These are phyloP conservation scores for Nebria ingens DNA, from an alignment of 1,140 invertebrate species.

Conservation along the genomic window DNA sequence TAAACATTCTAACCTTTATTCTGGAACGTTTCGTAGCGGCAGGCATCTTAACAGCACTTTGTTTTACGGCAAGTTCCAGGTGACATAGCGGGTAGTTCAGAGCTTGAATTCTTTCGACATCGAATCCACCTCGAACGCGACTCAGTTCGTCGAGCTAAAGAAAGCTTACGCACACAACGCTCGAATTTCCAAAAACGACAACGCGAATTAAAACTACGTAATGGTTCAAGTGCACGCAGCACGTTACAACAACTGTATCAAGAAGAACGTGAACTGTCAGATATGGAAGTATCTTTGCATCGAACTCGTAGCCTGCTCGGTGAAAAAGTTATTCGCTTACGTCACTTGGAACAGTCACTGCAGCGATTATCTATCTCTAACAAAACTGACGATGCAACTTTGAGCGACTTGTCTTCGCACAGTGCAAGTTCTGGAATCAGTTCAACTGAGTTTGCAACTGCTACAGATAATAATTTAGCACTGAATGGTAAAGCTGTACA, in stretches of 20 bases:
- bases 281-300: constrained; percentile 69
- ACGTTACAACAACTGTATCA: constrained; percentile 54
- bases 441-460: constrained; percentile 52
- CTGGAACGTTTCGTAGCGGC: too few species aligned
- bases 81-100: constrained; percentile 40
- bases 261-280: constrained; percentile 67
- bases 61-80: background rate
- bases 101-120: constrained; percentile 69
- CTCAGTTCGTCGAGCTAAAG: constrained; percentile 60
- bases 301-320: constrained; percentile 63
- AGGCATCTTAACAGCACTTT: too few species aligned
- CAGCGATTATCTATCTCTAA: constrained; percentile 43
- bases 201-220: constrained; percentile 48
- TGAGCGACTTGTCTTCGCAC: constrained; percentile 56
- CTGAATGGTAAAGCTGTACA: constrained; percentile 15
- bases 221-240: constrained; percentile 38
- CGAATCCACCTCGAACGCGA: constrained; percentile 66
- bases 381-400: constrained; percentile 35
- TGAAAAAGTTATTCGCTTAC: constrained; percentile 65
- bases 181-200: constrained; percentile 45
- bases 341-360: constrained; percentile 64
- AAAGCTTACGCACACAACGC: constrained; percentile 49
- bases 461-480: constrained; percentile 30
- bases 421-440: constrained; percentile 57
- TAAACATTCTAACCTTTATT: background rate